These are phyloP conservation scores for Camponotus floridanus DNA, from an alignment of 1,140 invertebrate genomes.

Conservation along the genomic window DNA sequence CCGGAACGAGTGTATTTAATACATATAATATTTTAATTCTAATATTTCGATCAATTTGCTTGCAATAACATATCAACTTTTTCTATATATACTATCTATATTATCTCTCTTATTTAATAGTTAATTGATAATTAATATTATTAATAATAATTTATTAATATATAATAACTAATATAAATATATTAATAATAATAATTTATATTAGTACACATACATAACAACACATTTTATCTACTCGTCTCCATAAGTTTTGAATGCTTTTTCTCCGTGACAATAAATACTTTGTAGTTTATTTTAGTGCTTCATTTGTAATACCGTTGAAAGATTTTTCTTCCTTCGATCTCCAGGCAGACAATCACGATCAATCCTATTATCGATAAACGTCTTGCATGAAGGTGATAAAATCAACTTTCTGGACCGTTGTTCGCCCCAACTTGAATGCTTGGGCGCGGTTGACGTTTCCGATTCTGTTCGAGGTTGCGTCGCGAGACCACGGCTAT, in stretches of 20 bases:
- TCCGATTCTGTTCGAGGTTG: slow-evolving; percentile 46
- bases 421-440: slow-evolving; percentile 6
- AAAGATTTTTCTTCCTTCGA: slow-evolving; percentile 9
- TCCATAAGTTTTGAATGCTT: neutral
- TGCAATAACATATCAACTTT: neutral
- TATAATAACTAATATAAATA: too few relatives aligned
- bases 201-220: neutral
- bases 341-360: slow-evolving; percentile 11
- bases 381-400: slow-evolving; percentile 38
- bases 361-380: slow-evolving; percentile 21
- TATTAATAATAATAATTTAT: too few relatives aligned
- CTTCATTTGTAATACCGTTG: slow-evolving; percentile 33
- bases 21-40: neutral
- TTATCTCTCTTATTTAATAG: neutral
- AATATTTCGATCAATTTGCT: neutral
- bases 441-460: slow-evolving; percentile 60
- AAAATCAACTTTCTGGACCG: slow-evolving; percentile 38
- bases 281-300: slow-evolving; percentile 11
- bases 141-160: too few relatives aligned
- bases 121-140: too few relatives aligned
- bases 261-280: slow-evolving; percentile 22
- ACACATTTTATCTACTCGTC: neutral
- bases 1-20: neutral
- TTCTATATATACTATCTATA: too few relatives aligned
- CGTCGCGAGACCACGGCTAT: slow-evolving; percentile 27